phyloP scores from a whole-genome alignment of 2,113 vertebrate species.

The Ptyas mucosa region DNA sequence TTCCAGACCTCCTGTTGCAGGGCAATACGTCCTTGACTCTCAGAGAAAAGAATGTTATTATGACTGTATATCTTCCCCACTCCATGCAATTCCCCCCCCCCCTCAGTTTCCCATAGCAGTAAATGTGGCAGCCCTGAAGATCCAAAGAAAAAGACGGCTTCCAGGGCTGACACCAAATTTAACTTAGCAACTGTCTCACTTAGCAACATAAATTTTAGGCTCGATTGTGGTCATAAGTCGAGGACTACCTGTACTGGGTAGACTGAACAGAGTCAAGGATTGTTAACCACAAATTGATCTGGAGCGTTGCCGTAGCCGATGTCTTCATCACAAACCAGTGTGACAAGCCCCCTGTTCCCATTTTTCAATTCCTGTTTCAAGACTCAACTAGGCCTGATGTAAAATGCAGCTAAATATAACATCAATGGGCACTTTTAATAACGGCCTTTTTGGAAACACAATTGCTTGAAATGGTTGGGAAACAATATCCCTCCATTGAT shows the following conservation, averaged over 20 bases:
- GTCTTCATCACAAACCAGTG: not conserved
- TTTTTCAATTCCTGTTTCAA: not conserved
- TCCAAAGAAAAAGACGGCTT: no score
- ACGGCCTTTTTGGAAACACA: not conserved
- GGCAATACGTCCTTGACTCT: no score
- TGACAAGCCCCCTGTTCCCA: not conserved
- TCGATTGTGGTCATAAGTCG: fast-evolving
- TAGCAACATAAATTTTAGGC: not conserved
- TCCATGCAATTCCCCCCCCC: no score
- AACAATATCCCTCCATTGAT: not conserved
- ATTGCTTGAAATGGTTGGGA: not conserved
- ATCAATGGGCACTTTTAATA: no score
- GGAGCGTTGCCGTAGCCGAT: not conserved
- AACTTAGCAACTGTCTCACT: not conserved
- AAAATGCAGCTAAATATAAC: no score
- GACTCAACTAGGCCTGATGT: not conserved
- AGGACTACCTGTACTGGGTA: not conserved
- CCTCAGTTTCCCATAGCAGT: no score
- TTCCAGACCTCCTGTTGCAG: no score
- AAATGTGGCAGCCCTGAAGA: no score
- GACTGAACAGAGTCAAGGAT: not conserved
- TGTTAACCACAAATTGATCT: not conserved
- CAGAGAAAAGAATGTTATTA: no score
- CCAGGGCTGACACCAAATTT: not conserved
- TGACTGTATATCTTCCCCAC: no score